Evolutionary conservation across 2,888 invertebrate genomes (phyloP), one percentile per base, ranked within the genome.

Genomic region (Agrotis clavis): DNA sequence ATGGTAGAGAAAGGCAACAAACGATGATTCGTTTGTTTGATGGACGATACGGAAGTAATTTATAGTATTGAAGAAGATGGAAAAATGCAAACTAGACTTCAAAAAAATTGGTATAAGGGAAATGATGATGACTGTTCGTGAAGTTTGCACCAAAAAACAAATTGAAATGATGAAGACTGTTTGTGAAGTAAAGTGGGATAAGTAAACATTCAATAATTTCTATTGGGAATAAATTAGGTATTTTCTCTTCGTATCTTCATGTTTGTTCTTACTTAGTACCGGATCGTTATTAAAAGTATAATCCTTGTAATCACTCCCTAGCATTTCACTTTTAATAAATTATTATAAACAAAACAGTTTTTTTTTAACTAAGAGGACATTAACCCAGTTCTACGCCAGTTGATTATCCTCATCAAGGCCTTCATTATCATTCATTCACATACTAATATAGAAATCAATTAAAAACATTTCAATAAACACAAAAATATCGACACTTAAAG

Each of bases 401-500:
- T 71, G 67, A 77, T 82, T 66, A 5, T 48, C 16, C 56, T 64
- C 54, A 54, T 76, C 48, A 65, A n/a, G 18, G 51, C 25, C 41
- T 16, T 3, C 2, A 9, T 65, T 63, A 69, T 56, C 35, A 78
- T 78, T 64, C n/a, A 72, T 11, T 9, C 25, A 47, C 48, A 45
- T 9, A 66, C 59, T 63, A 66, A 79, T 82, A 73, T 50, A 82
- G 68, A 79, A 77, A 82, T 72, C 54, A 79, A 67, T 81, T 81
- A 66, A 66, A 71, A 77, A 62, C 65, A 72, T 73, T 64, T 69
- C 53, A 67, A 77, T 65, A 47, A 67, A 71, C 77, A 57, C 77
- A 65, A 19, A 67, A 67, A 77, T 67, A 81, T 54, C 59, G 78
- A 66, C 61, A 72, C 59, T 68, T 66, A 77, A 71, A 67, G 57